Base-by-base conservation (phyloP, 2,888 invertebrate species). In the Mythimna pallens region DNA sequence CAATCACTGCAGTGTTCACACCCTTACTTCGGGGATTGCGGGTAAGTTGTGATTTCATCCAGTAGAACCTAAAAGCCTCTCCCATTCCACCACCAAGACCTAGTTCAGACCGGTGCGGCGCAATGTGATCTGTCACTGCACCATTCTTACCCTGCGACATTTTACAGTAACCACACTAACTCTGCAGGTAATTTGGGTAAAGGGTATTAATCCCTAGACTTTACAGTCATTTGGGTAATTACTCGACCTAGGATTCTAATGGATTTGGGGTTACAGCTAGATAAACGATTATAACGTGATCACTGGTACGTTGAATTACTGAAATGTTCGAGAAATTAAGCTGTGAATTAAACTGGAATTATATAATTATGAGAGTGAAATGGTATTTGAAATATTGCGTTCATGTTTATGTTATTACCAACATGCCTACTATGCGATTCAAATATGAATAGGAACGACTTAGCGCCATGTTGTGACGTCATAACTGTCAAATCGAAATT, bases 201-300 rank as follows among this genome's bases (percentile, higher is more conserved):
- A 76, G 57, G 47, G 50, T 57, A 76, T 25, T 76, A 77, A 77
- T 77, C 52, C 81, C 57, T 47, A 54, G 36, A 57, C 66, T 75
- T 66, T 47, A 65, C 34, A 66, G 52, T 40, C 69, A 75, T 67
- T 59, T 52, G 65, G 25, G 47, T 70, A 72, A 70, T 80, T 76
- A 73, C 80, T 81, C 59, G 72, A 55, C 55, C 70, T 71, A 70
- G 50, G 40, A 61, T 30, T 58, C 64, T 65, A 70, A 76, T 72
- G 70, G 66, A 77, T 82, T 78, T 65, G 70, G 52, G 57, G 78
- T 65, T 58, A 72, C 70, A 67, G n/a, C 40, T 30, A 76, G 65
- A 81, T 84, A 69, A 66, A 84, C 50, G 61, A 40, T 70, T 66
- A 73, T 81, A 68, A 77, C 73, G 82, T 76, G 77, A 74, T 84